These are phyloP conservation scores for Halocynthia aurantium DNA, from an alignment of 23 tunicate genomes.

Conservation along the genomic window DNA sequence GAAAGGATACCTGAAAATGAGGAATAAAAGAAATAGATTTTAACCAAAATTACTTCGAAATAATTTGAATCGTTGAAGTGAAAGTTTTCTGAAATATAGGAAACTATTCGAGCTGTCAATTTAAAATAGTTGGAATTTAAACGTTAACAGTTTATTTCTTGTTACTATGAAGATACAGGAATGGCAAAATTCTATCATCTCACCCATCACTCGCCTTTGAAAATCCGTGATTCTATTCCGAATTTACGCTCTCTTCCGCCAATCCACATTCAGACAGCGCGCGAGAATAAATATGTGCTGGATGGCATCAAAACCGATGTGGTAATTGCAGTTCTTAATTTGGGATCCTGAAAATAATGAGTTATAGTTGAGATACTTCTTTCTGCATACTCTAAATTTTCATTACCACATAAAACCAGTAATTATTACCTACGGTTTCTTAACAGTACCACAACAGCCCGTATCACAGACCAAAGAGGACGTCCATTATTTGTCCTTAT, in stretches of 20 bases:
- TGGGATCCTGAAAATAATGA: not conserved
- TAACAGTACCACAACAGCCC: conserved; percentile 87
- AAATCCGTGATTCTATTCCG: conserved; percentile 71
- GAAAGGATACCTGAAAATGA: too few relatives aligned
- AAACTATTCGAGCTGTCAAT: too few relatives aligned
- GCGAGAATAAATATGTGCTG: conserved; percentile 61
- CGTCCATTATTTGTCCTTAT: conserved; percentile 72
- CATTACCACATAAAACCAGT: not conserved
- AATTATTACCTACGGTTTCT: not conserved
- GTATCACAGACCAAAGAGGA: conserved; percentile 57
- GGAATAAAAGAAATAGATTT: too few relatives aligned
- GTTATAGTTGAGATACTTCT: not conserved
- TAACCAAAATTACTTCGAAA: too few relatives aligned
- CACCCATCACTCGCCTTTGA: conserved; percentile 62
- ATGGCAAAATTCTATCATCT: conserved; percentile 57
- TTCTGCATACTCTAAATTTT: not conserved
- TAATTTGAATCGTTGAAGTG: too few relatives aligned
- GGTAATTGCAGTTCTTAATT: conserved; percentile 27
- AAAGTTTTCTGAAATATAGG: too few relatives aligned
- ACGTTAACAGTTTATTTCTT: not conserved
- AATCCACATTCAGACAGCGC: conserved; percentile 25
- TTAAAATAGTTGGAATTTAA: too few relatives aligned
- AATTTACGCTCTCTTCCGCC: conserved; percentile 62
- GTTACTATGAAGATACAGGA: not conserved
- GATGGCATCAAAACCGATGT: conserved; percentile 78